Percentiles rank a stretch among this genome's conserved stretches.
phyloP scores from a whole-genome alignment of 2,113 vertebrate species.

The Octodon degus region DNA sequence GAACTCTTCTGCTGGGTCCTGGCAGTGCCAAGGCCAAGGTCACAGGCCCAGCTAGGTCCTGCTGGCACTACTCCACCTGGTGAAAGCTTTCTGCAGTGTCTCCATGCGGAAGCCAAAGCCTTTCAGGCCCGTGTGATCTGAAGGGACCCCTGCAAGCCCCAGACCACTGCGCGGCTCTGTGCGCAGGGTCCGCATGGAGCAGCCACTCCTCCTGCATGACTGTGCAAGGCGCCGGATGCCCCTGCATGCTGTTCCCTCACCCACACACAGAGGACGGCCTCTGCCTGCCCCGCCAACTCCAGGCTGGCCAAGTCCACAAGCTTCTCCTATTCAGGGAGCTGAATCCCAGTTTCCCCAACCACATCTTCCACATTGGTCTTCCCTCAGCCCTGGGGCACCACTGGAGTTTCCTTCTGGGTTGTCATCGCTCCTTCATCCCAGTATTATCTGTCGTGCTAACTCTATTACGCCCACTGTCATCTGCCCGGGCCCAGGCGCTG shows the following conservation, averaged over 20 bases:
- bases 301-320: background rate
- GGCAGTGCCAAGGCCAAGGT: background rate
- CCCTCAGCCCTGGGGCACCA: background rate
- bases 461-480: background rate
- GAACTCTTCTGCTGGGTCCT: background rate
- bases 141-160: too few relatives aligned
- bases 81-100: background rate
- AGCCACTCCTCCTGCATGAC: background rate
- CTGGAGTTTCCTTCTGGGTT: too few relatives aligned
- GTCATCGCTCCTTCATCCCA: background rate
- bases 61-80: background rate
- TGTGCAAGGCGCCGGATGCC: fast-evolving
- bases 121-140: background rate
- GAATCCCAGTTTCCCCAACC: background rate
- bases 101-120: background rate
- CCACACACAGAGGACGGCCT: background rate
- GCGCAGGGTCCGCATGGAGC: fast-evolving
- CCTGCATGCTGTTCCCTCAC: background rate
- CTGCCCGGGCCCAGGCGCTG: background rate
- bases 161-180: background rate
- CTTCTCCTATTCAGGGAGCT: background rate
- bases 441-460: background rate
- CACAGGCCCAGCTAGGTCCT: background rate
- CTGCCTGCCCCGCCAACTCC: background rate
- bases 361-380: background rate